phyloP scores from a whole-genome alignment of 2,888 invertebrate species.

The Syrphus vitripennis region DNA sequence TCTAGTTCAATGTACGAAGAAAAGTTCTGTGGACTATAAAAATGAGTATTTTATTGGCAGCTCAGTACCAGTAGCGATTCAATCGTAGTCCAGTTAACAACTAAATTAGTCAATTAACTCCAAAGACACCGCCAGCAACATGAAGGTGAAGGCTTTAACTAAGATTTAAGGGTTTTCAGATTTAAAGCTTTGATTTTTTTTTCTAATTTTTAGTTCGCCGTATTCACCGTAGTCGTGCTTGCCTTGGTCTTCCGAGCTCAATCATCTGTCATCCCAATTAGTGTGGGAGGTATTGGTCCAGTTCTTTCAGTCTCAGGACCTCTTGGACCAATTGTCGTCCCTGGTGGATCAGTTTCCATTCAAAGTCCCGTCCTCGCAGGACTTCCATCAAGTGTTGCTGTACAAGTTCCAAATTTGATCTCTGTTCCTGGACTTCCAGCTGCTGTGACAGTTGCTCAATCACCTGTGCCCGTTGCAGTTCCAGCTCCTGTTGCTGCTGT shows the following conservation, averaged over 20 bases:
- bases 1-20: not conserved
- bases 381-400: conserved; percentile 13
- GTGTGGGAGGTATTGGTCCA: conserved; percentile 44
- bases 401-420: not conserved
- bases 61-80: not conserved
- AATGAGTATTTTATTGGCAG: not conserved
- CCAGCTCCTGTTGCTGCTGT: conserved; percentile 2
- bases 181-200: not conserved
- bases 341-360: conserved; percentile 32
- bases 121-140: conserved; percentile 24
- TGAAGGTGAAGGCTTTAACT: not conserved
- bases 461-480: conserved; percentile 1
- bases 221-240: conserved; percentile 62
- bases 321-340: conserved; percentile 9
- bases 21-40: not conserved
- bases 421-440: conserved; percentile 2
- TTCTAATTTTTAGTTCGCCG: conserved; percentile 62
- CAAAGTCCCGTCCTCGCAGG: conserved; percentile 7
- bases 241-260: conserved; percentile 47
- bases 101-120: not conserved
- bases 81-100: conserved; percentile 7
- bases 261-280: conserved; percentile 43
- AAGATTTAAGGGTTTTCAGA: not conserved
- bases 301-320: conserved; percentile 42
- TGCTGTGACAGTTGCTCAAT: conserved; percentile 3